These are phyloP conservation scores for Leptoclinus maculatus DNA, from an alignment of 2,797 vertebrate species.

Conservation along the genomic window DNA sequence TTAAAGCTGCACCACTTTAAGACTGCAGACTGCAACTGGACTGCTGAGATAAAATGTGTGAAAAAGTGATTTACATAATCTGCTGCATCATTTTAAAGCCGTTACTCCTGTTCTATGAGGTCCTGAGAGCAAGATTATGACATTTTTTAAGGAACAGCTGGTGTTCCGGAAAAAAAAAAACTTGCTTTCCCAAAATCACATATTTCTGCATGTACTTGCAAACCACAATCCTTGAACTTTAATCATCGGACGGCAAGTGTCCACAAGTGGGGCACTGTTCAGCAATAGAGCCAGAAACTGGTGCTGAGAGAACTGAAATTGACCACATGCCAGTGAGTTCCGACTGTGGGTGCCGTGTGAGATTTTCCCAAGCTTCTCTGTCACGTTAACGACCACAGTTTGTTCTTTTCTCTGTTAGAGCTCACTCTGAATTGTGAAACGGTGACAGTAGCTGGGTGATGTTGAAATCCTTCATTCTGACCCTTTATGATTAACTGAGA, in stretches of 20 bases:
- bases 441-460: background rate
- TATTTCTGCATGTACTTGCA: background rate
- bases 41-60: background rate
- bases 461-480: background rate
- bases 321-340: background rate
- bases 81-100: background rate
- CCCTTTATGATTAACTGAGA: background rate
- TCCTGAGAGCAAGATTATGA: background rate
- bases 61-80: background rate
- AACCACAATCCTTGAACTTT: background rate
- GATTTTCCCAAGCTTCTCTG: background rate
- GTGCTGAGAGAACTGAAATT: slow-evolving; percentile 17
- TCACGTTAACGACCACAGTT: background rate
- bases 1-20: background rate
- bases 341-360: background rate
- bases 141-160: background rate
- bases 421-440: background rate
- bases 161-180: background rate
- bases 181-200: background rate
- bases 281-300: background rate
- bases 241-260: background rate
- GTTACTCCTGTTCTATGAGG: background rate
- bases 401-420: background rate
- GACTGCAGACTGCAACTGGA: background rate
- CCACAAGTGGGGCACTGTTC: background rate